Base-by-base conservation (phyloP, 2,888 invertebrate species). In the Lycophotia porphyrea region DNA sequence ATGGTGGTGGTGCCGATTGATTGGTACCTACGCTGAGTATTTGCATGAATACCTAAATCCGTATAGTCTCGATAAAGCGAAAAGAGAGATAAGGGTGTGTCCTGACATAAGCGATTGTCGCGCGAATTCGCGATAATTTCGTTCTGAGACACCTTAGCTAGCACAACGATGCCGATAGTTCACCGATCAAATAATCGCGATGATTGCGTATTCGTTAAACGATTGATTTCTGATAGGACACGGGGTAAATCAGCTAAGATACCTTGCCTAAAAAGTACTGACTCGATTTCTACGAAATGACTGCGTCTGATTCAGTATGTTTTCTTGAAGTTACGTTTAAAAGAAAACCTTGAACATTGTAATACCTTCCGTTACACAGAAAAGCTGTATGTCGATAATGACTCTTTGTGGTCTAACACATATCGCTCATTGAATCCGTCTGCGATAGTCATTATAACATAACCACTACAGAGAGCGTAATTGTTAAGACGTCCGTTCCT, bases 371-470 rank as follows among this genome's bases (percentile, higher is more conserved):
- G 15, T 15, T 44, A 44, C 1, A 24, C 8, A 47, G 47, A 31
- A 34, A 66, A 66, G 15, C 47, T 5, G 24, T 67, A 24, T 34
- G 15, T 47, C 34, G 9, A 66, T 47, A 34, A 64, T 65, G 31
- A 42, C 24, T 24, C 24, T 27, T 31, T 44, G 44, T 66, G 71
- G 36, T 71, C 24, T 49, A 49, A 49, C 49, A 27, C 39, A 71
- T 39, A 71, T 71, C 27, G 13, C 39, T 68, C 24, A 39, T 39
- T 31, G 24, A 49, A 69, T 71, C 49, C 39, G 39, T 71, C 39
- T 70, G 36, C 2, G 5, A 70, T 31, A 11, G 27, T 24, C 27
- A 69, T 49, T 49, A 31, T 18, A 69, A 24, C 36, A 27, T 49
- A 21, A 71, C 36, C 36, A 5, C 66, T 66, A 66, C 36, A 39